Evolutionary conservation across 2,797 vertebrate genomes (phyloP), one percentile per base, ranked within the genome.

Genomic region (Channallabes apus): DNA sequence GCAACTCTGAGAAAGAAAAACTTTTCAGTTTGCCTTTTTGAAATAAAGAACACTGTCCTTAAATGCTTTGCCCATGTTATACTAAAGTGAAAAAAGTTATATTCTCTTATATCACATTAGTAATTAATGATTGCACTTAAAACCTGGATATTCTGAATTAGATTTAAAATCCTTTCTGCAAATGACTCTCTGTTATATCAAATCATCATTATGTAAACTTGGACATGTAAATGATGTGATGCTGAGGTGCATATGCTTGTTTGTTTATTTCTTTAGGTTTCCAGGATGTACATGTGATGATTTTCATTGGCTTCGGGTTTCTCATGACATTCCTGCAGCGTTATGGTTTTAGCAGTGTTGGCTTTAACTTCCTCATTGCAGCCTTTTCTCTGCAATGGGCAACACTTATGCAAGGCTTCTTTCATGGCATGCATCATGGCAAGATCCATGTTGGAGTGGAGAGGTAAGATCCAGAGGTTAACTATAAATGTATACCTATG

Each of bases 261-360:
- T 83, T 14, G 86, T 8, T 1, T 91, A 80, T 61, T 84, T 18
- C 85, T 11, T 0, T 91, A 99, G 98, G 96, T 90, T 97, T 96
- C 92, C 95, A 95, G 91, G 97, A 97, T 6, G 96, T 96, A 27
- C 96, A 97, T 0, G 91, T 95, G 89, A 98, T 97, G 93, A 94
- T 96, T 91, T 97, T 99, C 88, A 92, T 98, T 0, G 97, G 97
- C 58, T 98, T 99, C 0, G 98, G 98, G 73, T 97, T 99, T 87
- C 94, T 99, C 77, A 94, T 98, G 96, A 96, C 95, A 58, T 98
- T 99, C 93, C 92, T 99, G 20, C 91, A 96, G 90, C 95, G 95
- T 0, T 98, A 97, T 0, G 94, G 97, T 85, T 96, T 94, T 18
- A 93, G 96, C 91, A 97, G 96, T 0, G 90, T 95, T 22, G 96